Base-by-base conservation (phyloP, 2,113 vertebrate species). In the Donacobius atricapilla region DNA sequence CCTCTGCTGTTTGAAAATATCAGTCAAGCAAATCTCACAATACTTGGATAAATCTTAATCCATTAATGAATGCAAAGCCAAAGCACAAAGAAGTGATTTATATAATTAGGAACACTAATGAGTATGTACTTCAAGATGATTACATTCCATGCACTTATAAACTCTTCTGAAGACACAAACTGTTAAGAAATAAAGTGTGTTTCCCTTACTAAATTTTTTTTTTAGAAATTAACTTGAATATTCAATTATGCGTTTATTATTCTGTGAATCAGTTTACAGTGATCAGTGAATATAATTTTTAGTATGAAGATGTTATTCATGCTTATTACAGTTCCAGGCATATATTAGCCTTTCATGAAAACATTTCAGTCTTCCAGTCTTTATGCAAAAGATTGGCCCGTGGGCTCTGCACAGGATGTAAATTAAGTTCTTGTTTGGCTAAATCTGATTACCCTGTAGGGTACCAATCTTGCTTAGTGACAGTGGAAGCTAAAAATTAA, bases 21-120 rank as follows among this genome's bases (percentile, higher is more conserved):
- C 37, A 45, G 16, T 89, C 73, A 72, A 56, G 28, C 79, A 57
- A 51, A 91, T 72, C 77, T 91, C 53, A 72, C 22, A 65, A 33
- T 76, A 69, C 87, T 48, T 72, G 54, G 13, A 27, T 72, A 76
- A 93, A 89, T 60, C 68, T 87, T 81, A 84, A 84, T 70, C 72
- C 21, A 75, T 69, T 91, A 94, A 94, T 61, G 42, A 82, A 94
- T 89, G 84, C 73, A 95, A 94, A 96, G 19, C 37, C 73, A 89
- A 94, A 48, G 65, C 78, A 57, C 40, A 95, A 79, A 87, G 40
- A 72, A 89, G n/a, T 79, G 15, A 87, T 87, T 94, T 76, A 84
- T 76, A 47, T 25, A 76, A 87, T 64, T 87, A 89, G 51, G 19
- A 93, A 83, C 95, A 93, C 57, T 76, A 90, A 94, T 64, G 16